A percentile compares a stretch with the other conserved stretches of the same genome.
Conservation (phyloP, 2,888 invertebrate species). For the Eristalinus aeneus region DNA sequence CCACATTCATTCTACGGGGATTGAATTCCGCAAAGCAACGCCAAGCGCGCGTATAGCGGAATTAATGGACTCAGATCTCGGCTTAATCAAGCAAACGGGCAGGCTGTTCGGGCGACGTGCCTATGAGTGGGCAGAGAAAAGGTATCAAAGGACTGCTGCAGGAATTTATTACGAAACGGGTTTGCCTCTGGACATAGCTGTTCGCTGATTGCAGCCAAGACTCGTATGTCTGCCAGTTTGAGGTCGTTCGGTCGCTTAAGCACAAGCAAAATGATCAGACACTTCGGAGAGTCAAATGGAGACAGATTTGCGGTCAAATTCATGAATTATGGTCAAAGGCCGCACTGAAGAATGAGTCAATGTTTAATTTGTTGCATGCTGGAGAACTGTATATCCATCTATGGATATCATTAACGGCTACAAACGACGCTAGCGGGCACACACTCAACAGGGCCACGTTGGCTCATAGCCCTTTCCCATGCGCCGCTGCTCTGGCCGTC, state of each 20-base stretch:
- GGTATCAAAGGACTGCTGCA: constrained; percentile 37
- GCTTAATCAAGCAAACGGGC: constrained; percentile 58
- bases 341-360: no score
- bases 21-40: constrained; percentile 34
- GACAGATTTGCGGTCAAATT: neutral
- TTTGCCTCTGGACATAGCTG: constrained; percentile 45
- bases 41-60: constrained; percentile 23
- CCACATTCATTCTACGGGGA: constrained; percentile 23
- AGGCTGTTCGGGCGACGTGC: constrained; percentile 1
- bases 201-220: neutral
- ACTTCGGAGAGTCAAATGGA: neutral
- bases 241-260: no score
- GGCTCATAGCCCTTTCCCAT: constrained; percentile 29
- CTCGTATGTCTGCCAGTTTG: neutral
- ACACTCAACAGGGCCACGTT: constrained; percentile 4
- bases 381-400: neutral
- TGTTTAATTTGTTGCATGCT: no score
- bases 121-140: constrained; percentile 34
- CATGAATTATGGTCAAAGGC: neutral
- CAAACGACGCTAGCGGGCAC: neutral
- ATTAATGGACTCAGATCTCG: constrained; percentile 58
- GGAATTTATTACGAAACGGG: constrained; percentile 53
- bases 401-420: neutral
- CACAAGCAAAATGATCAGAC: no score
- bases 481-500: constrained; percentile 3